Conservation (phyloP, 2,113 vertebrate genomes). For the Kryptolebias marmoratus region DNA sequence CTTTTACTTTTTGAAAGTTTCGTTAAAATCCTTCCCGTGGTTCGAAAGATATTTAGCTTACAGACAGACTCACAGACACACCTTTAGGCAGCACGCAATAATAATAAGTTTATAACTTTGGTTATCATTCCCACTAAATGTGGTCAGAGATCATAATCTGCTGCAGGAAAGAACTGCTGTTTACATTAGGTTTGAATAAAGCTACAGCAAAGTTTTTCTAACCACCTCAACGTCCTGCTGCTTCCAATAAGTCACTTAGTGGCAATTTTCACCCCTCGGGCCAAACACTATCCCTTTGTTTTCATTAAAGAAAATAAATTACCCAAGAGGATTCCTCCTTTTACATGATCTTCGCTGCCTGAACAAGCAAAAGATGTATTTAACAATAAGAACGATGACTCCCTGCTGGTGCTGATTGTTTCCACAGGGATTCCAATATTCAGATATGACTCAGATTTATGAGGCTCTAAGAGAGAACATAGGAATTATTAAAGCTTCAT, state of each 20-base stretch:
- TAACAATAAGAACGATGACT: constrained; percentile 37
- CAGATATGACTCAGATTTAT: constrained; percentile 21
- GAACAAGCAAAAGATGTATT: constrained; percentile 42
- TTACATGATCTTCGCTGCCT: constrained; percentile 13
- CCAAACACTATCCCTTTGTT: constrained; percentile 13
- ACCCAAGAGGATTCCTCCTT: background rate
- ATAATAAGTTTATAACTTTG: background rate
- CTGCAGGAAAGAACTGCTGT: background rate
- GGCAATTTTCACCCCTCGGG: background rate
- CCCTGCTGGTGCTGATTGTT: constrained; percentile 30
- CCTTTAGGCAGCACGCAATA: too few relatives aligned
- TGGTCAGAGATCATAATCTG: background rate
- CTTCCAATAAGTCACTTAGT: background rate
- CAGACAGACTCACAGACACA: too few relatives aligned
- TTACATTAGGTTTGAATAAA: background rate
- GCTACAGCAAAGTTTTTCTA: background rate
- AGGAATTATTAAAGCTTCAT: constrained; percentile 50
- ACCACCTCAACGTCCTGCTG: background rate
- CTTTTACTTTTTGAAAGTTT: too few relatives aligned
- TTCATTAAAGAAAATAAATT: constrained; percentile 36
- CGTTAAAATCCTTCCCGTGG: too few relatives aligned
- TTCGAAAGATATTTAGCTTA: too few relatives aligned
- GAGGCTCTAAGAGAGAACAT: constrained; percentile 25
- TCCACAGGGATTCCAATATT: constrained; percentile 57
- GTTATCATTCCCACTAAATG: background rate